Evolutionary conservation across 2,888 invertebrate species (phyloP), one percentile per base, ranked within the genome.

Genomic region (Caenorhabditis angaria): DNA sequence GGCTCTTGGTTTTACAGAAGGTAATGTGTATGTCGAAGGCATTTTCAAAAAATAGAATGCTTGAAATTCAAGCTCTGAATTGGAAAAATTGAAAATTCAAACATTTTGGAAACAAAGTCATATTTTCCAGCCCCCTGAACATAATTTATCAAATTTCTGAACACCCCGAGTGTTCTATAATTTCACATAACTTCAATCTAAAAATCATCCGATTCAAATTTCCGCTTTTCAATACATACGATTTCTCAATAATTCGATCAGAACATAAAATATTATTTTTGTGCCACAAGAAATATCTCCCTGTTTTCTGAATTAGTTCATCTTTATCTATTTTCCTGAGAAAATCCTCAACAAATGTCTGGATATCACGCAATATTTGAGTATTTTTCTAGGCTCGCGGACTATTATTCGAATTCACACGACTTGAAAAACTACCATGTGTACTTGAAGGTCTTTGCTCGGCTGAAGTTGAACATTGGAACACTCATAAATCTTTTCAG

Each of bases 331-430:
- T 35, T 35, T 35, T 14, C 35, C 14, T 35, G 6, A 50, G 5
- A 50, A 20, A 50, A 50, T 10, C 22, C n/a, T 18, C n/a, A 50
- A 24, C 22, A 22, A 24, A 20, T 50, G 4, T 3, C 12, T 10
- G 8, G 22, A 50, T 27, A 27, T 29, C 55, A 65, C 32, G 25
- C 32, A 54, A 70, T 24, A 18, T 24, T 48, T 5, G 32, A 18
- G 8, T 10, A 10, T 20, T 22, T 25, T 73, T 85, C 41, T 85
- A 91, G 91, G 95, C 95, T 0, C 91, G 96, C 65, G 95, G 95
- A 18, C 90, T 97, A 3, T 90, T 96, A 0, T 92, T 95, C 88
- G 93, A 95, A 88, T 96, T 95, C 89, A 91, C 94, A n/a, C 93
- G 93, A 85, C 89, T 94, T 81, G 91, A 93, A 27, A 91, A 92